A percentile compares a stretch with the other conserved stretches of the same genome.
Conservation (phyloP, 2,888 invertebrate genomes). For the Dioctria rufipes region DNA sequence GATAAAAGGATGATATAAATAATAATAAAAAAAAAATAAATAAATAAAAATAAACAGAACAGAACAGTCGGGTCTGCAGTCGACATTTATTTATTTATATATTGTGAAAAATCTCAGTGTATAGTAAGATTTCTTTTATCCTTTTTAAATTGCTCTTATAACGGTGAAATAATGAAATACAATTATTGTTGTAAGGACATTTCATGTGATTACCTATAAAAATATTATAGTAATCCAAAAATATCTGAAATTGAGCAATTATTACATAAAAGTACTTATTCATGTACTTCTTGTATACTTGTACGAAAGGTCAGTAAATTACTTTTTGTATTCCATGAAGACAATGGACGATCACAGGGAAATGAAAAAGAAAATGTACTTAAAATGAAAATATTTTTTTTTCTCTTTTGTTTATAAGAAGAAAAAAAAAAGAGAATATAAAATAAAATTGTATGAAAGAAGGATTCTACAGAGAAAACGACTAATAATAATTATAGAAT, state of each 20-base stretch:
- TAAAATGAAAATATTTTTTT: conserved; percentile 22
- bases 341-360: conserved; percentile 61
- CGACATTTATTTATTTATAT: conserved; percentile 61
- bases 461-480: conserved; percentile 27
- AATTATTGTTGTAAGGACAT: not conserved
- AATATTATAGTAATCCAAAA: not conserved
- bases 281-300: not conserved
- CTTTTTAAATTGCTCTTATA: conserved; percentile 1
- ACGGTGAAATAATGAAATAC: not conserved
- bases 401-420: not conserved
- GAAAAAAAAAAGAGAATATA: not conserved
- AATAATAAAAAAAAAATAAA: no score
- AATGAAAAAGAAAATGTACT: conserved; percentile 50
- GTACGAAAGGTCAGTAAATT: conserved; percentile 43
- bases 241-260: not conserved
- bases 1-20: no score
- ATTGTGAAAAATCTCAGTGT: not conserved
- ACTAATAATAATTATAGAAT: not conserved
- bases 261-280: no score
- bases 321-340: conserved; percentile 57
- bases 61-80: conserved; percentile 70
- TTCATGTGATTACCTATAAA: not conserved
- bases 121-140: conserved; percentile 2
- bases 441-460: conserved; percentile 10
- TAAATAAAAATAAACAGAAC: conserved; percentile 1